Base-by-base conservation (phyloP, 2,113 vertebrate species). In the Heterotis niloticus region DNA sequence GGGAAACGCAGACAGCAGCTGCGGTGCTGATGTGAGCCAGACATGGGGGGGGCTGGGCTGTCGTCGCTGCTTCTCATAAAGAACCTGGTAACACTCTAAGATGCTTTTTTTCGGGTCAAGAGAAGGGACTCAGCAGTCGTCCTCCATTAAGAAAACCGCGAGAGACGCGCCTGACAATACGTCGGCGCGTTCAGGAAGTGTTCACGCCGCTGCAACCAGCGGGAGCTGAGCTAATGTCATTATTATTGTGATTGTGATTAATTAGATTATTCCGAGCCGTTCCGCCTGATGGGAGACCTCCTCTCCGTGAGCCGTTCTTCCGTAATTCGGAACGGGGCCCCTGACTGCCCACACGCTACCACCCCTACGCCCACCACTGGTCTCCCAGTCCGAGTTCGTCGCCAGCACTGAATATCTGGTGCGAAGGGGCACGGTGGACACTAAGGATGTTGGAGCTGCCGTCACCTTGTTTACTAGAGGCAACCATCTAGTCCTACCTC, bases 231-330 rank as follows among this genome's bases (percentile, higher is more conserved):
- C 84, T 88, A 86, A 90, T 88, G 73, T 88, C 85, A 85, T 89
- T 88, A 78, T 82, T 84, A 78, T 86, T 87, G 87, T 85, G 90
- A 92, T 92, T 92, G 87, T 81, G 84, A 88, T 91, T 91, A 92
- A 93, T 92, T 90, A 85, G 85, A 91, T 90, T 90, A 91, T 90
- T 90, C 87, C 83, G 82, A 88, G 89, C 91, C 90, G 89, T 88
- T 91, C 87, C 86, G 85, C 89, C 88, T 90, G 90, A 92, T 92
- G 90, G 92, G 86, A 86, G 81, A 89, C 87, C 84, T 86, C 86
- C 88, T 88, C 86, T 83, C 81, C 82, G 81, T 84, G 86, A 91
- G 80, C 83, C 89, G 86, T 82, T 89, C 88, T 88, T 89, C 82
- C 26, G 24, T 85, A 81, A 85, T 87, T 85, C 78, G 76, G 52